Conservation (phyloP, 2,888 invertebrate species). For the Proisotoma minuta region DNA sequence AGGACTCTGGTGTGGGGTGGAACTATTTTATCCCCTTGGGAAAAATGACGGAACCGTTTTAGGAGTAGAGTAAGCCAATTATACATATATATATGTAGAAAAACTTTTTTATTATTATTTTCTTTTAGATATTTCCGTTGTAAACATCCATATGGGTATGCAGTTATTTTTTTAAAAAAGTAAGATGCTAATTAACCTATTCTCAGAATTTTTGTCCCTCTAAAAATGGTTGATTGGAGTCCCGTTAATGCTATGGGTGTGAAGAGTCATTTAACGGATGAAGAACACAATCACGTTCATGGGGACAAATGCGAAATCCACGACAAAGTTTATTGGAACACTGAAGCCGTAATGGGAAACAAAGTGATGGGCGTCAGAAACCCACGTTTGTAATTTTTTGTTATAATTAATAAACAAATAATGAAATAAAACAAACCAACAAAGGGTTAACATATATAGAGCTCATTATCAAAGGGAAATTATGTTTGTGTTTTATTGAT, state of each 20-base stretch:
- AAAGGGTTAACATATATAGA: too few species aligned
- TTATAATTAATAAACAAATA: too few species aligned
- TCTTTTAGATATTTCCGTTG: slow-evolving; percentile 85
- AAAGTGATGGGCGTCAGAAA: background rate
- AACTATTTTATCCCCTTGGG: slow-evolving; percentile 86
- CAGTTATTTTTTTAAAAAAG: too few species aligned
- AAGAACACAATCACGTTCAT: background rate
- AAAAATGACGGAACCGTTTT: slow-evolving; percentile 95
- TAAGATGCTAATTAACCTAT: too few species aligned
- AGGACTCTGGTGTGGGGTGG: slow-evolving; percentile 93
- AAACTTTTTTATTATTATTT: background rate
- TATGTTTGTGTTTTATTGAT: too few species aligned
- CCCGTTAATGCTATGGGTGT: background rate
- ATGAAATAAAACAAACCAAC: too few species aligned
- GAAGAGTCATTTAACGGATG: background rate
- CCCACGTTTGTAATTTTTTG: background rate
- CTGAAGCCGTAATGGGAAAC: background rate
- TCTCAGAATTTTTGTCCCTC: background rate
- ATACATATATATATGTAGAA: background rate
- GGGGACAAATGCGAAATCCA: background rate
- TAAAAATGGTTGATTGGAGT: background rate
- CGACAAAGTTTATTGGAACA: background rate
- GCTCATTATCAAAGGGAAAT: too few species aligned
- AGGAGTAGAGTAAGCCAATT: slow-evolving; percentile 68
- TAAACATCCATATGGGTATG: slow-evolving; percentile 78